Percentiles rank a stretch among this genome's conserved stretches.
Evolutionary conservation across 2,113 vertebrate species (phyloP).

Genomic region (Prionailurus bengalensis): DNA sequence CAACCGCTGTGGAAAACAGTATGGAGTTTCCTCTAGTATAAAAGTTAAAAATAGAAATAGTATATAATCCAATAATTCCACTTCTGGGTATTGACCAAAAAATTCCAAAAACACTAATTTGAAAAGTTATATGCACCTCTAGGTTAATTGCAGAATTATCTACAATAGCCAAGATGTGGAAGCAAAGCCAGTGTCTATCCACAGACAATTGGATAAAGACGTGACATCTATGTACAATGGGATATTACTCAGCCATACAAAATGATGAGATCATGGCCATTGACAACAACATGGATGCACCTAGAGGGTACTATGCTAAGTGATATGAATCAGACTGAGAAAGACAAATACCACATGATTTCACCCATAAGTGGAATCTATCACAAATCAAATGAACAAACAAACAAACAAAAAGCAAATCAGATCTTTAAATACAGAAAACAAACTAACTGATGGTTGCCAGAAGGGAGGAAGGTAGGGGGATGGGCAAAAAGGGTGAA

Average conservation of each 20-base stretch:
- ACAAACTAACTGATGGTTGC: neutral
- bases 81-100: neutral
- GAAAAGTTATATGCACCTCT: neutral
- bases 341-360: neutral
- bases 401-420: neutral
- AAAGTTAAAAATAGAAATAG: neutral
- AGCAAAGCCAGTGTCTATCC: neutral
- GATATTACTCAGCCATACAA: neutral
- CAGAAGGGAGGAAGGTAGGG: neutral
- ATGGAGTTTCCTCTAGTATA: neutral
- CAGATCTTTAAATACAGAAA: neutral
- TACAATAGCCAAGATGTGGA: neutral
- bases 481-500: neutral
- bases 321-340: neutral
- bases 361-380: neutral
- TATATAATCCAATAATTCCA: neutral
- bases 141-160: neutral
- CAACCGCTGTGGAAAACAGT: neutral
- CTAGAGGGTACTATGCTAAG: neutral
- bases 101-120: neutral
- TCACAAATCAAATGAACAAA: neutral
- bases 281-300: neutral
- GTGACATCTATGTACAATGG: neutral
- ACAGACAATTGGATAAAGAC: neutral
- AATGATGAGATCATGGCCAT: neutral